phyloP scores from a whole-genome alignment of 2,797 vertebrate genomes.

The Botia kubotai region DNA sequence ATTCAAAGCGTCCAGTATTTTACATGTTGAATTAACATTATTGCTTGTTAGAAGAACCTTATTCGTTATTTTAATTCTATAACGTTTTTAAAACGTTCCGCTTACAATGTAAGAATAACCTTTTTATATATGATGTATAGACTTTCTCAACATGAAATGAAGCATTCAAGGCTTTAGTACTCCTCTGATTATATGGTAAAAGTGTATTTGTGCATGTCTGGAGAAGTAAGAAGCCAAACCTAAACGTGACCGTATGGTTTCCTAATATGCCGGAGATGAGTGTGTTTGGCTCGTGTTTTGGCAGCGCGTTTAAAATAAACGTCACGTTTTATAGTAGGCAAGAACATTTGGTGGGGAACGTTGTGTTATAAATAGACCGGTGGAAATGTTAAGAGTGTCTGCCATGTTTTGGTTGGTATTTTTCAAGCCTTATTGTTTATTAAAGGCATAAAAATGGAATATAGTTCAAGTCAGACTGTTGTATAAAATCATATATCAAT shows the following conservation, averaged over 20 bases:
- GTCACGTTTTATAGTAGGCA: not conserved
- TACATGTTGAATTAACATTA: no score
- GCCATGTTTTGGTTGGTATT: not conserved
- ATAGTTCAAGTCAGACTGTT: conserved; percentile 1
- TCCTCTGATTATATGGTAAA: not conserved
- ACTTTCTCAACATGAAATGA: not conserved
- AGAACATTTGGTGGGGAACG: not conserved
- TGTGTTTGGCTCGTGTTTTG: conserved; percentile 8
- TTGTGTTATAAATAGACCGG: not conserved
- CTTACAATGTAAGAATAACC: no score
- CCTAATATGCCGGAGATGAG: not conserved
- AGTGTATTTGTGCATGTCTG: not conserved
- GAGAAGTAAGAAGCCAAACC: not conserved
- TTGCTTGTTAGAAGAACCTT: no score
- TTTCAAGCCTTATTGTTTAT: conserved; percentile 16
- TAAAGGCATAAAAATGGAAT: conserved; percentile 4
- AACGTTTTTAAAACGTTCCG: no score
- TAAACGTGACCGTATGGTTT: not conserved
- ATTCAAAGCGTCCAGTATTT: no score
- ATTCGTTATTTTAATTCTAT: no score
- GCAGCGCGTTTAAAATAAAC: not conserved
- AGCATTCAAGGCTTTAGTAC: not conserved
- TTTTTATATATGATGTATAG: not conserved
- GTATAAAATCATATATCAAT: conserved; percentile 17
- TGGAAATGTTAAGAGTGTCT: not conserved